Evolutionary conservation across 2,113 vertebrate species (phyloP).

Genomic region (Esox niger): DNA sequence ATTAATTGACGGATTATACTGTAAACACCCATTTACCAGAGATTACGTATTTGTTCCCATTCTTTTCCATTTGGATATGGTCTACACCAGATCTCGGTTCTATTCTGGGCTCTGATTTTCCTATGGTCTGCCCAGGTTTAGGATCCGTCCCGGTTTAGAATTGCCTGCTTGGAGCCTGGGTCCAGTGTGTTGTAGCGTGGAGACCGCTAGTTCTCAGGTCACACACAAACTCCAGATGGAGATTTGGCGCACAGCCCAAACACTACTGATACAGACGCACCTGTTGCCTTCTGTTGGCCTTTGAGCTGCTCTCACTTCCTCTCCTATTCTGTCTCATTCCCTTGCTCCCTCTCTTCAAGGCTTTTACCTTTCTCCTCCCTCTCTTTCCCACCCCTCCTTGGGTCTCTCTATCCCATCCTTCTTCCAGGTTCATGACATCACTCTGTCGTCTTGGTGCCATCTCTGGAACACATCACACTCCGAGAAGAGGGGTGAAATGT

Average conservation of each 20-base stretch:
- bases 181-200: too few species aligned
- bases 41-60: too few species aligned
- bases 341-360: not conserved
- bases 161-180: too few species aligned
- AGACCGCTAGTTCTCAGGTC: conserved; percentile 18
- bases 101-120: too few species aligned
- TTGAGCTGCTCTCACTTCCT: not conserved
- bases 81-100: too few species aligned
- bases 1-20: too few species aligned
- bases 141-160: too few species aligned
- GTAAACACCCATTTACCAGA: too few species aligned
- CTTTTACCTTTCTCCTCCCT: not conserved
- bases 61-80: too few species aligned
- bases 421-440: not conserved
- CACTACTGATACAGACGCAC: conserved; percentile 33
- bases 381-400: not conserved
- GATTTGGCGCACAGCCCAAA: conserved; percentile 5
- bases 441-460: conserved; percentile 26
- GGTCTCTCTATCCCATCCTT: not conserved
- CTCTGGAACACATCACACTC: conserved; percentile 18
- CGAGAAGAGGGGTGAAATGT: not conserved
- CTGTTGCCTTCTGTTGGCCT: conserved; percentile 40
- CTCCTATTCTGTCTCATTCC: not conserved
- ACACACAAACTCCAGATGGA: conserved; percentile 9
- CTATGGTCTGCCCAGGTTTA: too few species aligned